phyloP scores from a whole-genome alignment of 2,888 invertebrate species.

The Dexiosoma caninum region DNA sequence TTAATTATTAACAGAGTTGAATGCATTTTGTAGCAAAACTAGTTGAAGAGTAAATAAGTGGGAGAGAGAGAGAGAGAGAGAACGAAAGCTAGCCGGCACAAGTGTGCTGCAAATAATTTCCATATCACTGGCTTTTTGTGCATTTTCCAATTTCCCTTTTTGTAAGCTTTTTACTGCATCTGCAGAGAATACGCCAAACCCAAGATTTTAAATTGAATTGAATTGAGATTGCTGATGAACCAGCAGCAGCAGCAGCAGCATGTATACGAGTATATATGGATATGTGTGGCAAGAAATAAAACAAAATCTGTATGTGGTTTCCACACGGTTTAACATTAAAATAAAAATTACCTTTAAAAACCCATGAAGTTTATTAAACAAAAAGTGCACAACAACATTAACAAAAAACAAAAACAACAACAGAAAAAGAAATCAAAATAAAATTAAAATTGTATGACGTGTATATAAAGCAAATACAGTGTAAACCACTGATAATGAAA shows the following conservation, averaged over 20 bases:
- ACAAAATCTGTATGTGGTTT: conserved; percentile 51
- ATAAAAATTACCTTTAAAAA: conserved; percentile 67
- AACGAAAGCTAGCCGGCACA: conserved; percentile 32
- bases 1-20: conserved; percentile 34
- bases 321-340: conserved; percentile 63
- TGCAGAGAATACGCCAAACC: conserved; percentile 5
- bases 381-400: not conserved
- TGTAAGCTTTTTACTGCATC: not conserved
- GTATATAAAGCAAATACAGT: conserved; percentile 75
- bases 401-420: not conserved
- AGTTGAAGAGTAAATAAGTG: not conserved
- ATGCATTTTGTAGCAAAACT: conserved; percentile 25
- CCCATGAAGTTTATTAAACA: conserved; percentile 74
- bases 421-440: not conserved
- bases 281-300: conserved; percentile 1
- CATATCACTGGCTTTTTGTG: conserved; percentile 76
- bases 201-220: conserved; percentile 44
- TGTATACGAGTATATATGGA: conserved; percentile 19
- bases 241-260: conserved; percentile 5
- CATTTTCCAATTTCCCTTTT: conserved; percentile 61
- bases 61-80: conserved; percentile 1
- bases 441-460: conserved; percentile 30
- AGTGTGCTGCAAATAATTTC: conserved; percentile 77
- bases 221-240: conserved; percentile 52
- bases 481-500: conserved; percentile 76